phyloP scores from a whole-genome alignment of 2,797 vertebrate species.

The Yasuhikotakia modesta region DNA sequence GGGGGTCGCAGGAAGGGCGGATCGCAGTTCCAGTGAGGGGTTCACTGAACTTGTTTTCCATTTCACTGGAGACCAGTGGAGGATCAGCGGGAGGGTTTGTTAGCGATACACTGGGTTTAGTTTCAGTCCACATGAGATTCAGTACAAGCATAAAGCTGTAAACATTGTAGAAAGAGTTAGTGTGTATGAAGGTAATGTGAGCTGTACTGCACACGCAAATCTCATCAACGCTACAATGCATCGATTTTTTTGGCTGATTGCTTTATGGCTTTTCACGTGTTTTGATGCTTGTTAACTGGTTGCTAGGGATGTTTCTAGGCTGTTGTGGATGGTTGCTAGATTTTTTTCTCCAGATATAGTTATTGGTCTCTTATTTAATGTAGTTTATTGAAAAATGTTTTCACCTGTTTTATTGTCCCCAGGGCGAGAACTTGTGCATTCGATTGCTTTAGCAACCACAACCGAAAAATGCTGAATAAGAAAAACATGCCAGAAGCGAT shows the following conservation, averaged over 20 bases:
- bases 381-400: background rate
- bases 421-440: background rate
- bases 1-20: background rate
- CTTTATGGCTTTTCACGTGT: background rate
- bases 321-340: no score
- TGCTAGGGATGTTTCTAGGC: background rate
- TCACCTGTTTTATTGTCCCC: background rate
- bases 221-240: background rate
- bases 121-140: slow-evolving; percentile 2
- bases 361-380: no score
- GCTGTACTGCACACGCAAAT: background rate
- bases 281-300: background rate
- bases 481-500: no score
- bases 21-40: slow-evolving; percentile 29
- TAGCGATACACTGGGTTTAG: background rate
- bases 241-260: background rate
- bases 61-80: slow-evolving; percentile 19
- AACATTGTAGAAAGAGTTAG: background rate
- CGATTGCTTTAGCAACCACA: no score
- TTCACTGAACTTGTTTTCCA: slow-evolving; percentile 37
- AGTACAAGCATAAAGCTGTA: background rate
- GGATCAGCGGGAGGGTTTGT: slow-evolving; percentile 23
- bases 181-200: background rate
- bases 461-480: no score
- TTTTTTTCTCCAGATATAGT: no score